phyloP scores from a whole-genome alignment of 2,797 vertebrate species.

The Pelodytes ibericus region DNA sequence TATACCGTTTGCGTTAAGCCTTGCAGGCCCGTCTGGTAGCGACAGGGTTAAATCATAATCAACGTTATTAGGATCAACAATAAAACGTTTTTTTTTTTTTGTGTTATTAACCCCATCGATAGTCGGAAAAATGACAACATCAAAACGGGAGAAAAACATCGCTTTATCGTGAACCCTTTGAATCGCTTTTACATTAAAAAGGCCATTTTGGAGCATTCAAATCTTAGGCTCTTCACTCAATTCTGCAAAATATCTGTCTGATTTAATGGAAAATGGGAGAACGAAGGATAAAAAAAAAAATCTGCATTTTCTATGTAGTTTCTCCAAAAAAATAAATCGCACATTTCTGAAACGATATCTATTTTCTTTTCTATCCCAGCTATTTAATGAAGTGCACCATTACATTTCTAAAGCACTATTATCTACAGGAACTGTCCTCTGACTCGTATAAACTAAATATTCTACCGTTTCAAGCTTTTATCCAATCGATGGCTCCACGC shows the following conservation, averaged over 20 bases:
- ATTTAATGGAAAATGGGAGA: not conserved
- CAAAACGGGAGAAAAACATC: not conserved
- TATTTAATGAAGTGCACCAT: conserved; percentile 9
- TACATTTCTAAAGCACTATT: not conserved
- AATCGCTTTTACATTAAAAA: not conserved
- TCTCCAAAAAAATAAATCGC: not conserved
- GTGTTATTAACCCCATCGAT: too few species aligned
- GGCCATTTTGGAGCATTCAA: conserved; percentile 14
- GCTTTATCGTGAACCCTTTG: too few species aligned
- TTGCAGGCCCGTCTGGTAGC: not conserved
- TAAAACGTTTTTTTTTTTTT: too few species aligned
- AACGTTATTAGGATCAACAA: not conserved
- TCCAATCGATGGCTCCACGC: not conserved
- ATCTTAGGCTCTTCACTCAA: not conserved
- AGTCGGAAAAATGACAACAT: too few species aligned
- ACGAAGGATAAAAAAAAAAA: not conserved
- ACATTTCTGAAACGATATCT: too few species aligned
- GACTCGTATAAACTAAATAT: too few species aligned
- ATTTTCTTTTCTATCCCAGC: not conserved
- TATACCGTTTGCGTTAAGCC: too few species aligned
- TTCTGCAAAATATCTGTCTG: not conserved
- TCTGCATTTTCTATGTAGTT: not conserved
- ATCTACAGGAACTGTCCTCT: too few species aligned
- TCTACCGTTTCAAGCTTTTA: too few species aligned
- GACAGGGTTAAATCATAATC: not conserved